Evolutionary conservation across 1,140 invertebrate species (phyloP).

Genomic region (Drosophila lowei): DNA sequence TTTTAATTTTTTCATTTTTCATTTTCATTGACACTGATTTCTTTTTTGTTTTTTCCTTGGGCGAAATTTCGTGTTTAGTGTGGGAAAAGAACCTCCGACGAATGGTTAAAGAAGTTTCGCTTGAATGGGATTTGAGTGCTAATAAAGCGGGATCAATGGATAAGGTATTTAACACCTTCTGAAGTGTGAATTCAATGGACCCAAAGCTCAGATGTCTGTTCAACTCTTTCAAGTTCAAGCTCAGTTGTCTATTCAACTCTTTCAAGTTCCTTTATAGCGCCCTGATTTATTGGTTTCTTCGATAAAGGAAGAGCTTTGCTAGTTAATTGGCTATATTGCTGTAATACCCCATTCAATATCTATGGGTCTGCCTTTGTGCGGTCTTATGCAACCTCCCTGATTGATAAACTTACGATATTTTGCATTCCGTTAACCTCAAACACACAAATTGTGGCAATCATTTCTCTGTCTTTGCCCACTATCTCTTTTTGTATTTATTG

Average conservation of each 20-base stretch:
- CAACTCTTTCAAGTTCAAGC: background rate
- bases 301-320: background rate
- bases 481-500: slow-evolving; percentile 19
- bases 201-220: background rate
- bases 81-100: slow-evolving; percentile 34
- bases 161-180: slow-evolving; percentile 8
- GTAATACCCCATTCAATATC: background rate
- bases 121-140: slow-evolving; percentile 23
- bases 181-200: slow-evolving; percentile 6
- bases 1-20: slow-evolving; percentile 46
- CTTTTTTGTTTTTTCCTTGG: slow-evolving; percentile 57
- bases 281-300: background rate
- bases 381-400: slow-evolving; percentile 45
- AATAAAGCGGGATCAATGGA: background rate
- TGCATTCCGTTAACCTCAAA: slow-evolving; percentile 42
- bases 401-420: slow-evolving; percentile 41
- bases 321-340: background rate
- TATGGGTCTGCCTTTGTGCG: slow-evolving; percentile 1
- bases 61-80: slow-evolving; percentile 21
- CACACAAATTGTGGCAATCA: slow-evolving; percentile 57
- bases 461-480: slow-evolving; percentile 35
- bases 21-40: slow-evolving; percentile 76
- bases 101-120: background rate
- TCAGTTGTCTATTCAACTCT: background rate
- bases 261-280: background rate